phyloP scores from a whole-genome alignment of 2,797 vertebrate genomes.

The Pelochelys cantorii region DNA sequence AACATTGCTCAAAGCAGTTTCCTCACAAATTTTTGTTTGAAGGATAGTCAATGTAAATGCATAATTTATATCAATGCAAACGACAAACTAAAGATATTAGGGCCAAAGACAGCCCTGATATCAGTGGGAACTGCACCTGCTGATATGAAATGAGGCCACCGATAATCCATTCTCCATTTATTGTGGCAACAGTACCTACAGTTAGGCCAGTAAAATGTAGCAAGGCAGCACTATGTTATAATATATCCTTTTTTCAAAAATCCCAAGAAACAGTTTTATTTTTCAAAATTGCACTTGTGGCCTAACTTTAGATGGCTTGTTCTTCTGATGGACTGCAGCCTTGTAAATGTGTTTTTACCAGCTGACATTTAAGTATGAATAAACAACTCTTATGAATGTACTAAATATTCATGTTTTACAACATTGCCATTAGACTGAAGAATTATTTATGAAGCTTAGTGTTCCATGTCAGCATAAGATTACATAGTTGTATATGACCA shows the following conservation, averaged over 20 bases:
- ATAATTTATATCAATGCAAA: neutral
- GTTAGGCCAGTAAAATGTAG: neutral
- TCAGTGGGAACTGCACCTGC: rapidly evolving
- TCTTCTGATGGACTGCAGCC: neutral
- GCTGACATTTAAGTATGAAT: slow-evolving; percentile 67
- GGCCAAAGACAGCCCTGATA: rapidly evolving
- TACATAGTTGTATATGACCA: rapidly evolving
- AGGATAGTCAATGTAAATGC: neutral
- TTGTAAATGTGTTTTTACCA: slow-evolving; percentile 43
- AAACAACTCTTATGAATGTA: slow-evolving; percentile 51
- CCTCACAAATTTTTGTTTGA: neutral
- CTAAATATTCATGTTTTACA: slow-evolving; percentile 69
- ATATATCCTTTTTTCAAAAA: neutral
- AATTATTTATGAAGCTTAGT: slow-evolving; percentile 44
- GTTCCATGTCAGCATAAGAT: neutral
- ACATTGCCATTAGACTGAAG: slow-evolving; percentile 20
- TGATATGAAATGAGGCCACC: rapidly evolving
- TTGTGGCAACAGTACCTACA: rapidly evolving
- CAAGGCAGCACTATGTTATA: neutral
- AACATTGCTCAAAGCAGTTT: neutral
- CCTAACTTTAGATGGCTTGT: rapidly evolving
- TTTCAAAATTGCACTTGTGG: rapidly evolving
- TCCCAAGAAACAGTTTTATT: rapidly evolving
- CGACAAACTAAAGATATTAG: neutral
- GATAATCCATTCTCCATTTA: neutral